Evolutionary conservation across 2,113 vertebrate genomes (phyloP), one percentile per base, ranked within the genome.

Genomic region (Myotis brandtii): DNA sequence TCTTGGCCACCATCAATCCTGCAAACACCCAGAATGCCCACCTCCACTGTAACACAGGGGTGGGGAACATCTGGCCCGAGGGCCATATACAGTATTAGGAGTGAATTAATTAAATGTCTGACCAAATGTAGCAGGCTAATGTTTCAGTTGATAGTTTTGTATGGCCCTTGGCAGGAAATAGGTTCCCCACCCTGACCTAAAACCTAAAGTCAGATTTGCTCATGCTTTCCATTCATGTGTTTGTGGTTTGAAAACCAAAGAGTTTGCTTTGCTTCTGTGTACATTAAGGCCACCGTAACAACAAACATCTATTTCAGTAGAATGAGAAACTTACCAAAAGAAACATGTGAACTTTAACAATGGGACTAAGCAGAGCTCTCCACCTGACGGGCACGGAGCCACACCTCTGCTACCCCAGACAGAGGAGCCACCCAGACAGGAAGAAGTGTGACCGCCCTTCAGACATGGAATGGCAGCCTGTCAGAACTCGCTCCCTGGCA

Each of bases 401-500:
- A 54, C 54, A 12, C 66, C 79, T 69, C 91, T 75, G 88, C 79
- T 94, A 69, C 52, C 25, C 4, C 67, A 52, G 9, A 7, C 83
- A 52, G 70, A 12, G 4, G 6, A 34, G 86, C 79, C 67, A 16
- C 70, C 40, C 37, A 59, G 81, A 52, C 8, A 48, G 88, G 93
- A 81, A 21, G 66, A 77, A 89, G 40, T 75, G 18, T 20, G 76
- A 50, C 75, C 17, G 12, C 2, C 86, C 43, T 75, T 90, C 84
- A 94, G 94, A 96, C 70, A 62, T 82, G 48, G 40, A 93, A 87
- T 21, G 34, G 83, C 77, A 91, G 83, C 67, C n/a, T 14, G 14
- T 30, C 25, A 21, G 21, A 59, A 9, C 21, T 48, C 46, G 2
- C 46, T 48, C 11, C 46, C 10, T 48, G 46, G 11, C 46, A 48